Base-by-base conservation (phyloP, 2,113 vertebrate species). In the Lepus americanus region DNA sequence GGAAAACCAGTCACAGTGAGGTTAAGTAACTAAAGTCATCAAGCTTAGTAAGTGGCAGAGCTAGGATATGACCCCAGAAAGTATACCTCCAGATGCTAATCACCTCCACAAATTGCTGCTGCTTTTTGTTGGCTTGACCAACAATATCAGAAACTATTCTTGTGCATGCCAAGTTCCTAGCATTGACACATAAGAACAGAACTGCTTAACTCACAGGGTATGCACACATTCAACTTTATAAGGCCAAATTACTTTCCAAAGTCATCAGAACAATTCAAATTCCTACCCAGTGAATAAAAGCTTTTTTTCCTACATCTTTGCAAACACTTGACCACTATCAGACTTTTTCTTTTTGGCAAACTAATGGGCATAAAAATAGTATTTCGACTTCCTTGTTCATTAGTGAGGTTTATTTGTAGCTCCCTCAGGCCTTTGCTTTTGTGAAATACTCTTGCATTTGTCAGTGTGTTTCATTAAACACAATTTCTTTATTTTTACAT, bases 221-320 rank as follows among this genome's bases (percentile, higher is more conserved):
- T 29, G 12, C 55, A 17, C 22, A 22, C 27, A 14, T 22, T 86
- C 87, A 72, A 72, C 66, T 90, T 94, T 73, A 94, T 49, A 16
- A 25, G 5, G 55, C 88, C 33, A 85, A 63, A 85, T n/a, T 90
- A 44, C 44, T 79, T 86, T 66, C 55, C 82, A 90, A 94, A 70
- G 23, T 70, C 53, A 86, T 9, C 49, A 13, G 72, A 84, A 86
- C 73, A 69, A 72, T 64, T 85, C 80, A 69, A 39, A 73, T 80
- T 90, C 73, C 64, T 16, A 92, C 55, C 55, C 23, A 80, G 0
- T 51, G 36, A 89, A 74, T 77, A 51, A 63, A 92, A 64, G 53
- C 64, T 29, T 19, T 79, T 83, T 87, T 74, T 59, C 14, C 59
- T 79, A 74, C 9, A 91, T 59, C 83, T 87, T 33, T 74, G 51